Evolutionary conservation across 1,140 invertebrate species (phyloP).

Genomic region (Lucilia cuprina): DNA sequence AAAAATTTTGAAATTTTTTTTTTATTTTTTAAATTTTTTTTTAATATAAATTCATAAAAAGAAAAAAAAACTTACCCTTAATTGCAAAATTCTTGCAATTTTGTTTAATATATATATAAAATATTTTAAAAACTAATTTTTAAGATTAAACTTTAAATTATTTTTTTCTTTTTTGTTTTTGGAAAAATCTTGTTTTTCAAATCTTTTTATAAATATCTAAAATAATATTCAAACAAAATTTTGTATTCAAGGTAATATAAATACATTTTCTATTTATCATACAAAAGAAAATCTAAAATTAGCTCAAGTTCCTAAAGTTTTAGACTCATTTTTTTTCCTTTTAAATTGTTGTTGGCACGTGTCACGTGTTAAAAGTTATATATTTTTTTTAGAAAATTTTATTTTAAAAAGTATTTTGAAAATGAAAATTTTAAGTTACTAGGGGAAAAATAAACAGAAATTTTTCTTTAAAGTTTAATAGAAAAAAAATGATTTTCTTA

Average conservation of each 20-base stretch:
- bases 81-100: constrained; percentile 34
- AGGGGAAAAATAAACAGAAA: background rate
- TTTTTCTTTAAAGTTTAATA: background rate
- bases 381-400: background rate
- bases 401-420: no score
- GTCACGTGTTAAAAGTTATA: constrained; percentile 21
- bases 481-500: background rate
- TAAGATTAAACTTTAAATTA: no score
- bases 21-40: no score
- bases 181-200: no score
- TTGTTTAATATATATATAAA: background rate
- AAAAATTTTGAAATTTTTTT: no score
- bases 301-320: background rate
- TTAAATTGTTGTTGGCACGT: background rate
- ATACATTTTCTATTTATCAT: background rate
- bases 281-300: background rate
- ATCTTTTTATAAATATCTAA: no score
- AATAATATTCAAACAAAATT: no score
- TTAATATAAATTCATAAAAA: background rate
- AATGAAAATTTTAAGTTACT: constrained; percentile 10
- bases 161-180: no score
- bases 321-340: no score
- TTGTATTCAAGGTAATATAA: background rate
- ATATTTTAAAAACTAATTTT: background rate
- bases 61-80: constrained; percentile 21